A percentile compares a stretch with the other conserved stretches of the same genome.
phyloP scores from a whole-genome alignment of 1,140 invertebrate species.

The Bombus cullumanus region DNA sequence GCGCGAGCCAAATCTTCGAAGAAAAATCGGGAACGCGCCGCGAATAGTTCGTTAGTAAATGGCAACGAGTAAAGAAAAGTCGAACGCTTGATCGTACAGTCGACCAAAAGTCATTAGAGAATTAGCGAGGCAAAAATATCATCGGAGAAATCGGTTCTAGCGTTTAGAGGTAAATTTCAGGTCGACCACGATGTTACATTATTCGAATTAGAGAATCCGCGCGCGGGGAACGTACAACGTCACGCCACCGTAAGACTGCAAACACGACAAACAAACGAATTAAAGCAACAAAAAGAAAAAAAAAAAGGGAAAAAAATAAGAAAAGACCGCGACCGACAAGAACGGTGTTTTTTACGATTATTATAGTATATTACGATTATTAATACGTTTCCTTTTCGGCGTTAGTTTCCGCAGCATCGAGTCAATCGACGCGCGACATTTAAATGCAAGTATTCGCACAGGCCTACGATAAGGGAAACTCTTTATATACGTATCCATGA shows the following conservation, averaged over 20 bases:
- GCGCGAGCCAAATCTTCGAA: neutral
- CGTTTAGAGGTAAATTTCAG: slow-evolving; percentile 2
- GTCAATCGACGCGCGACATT: slow-evolving; percentile 30
- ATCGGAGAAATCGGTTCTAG: slow-evolving; percentile 8
- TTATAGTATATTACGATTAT: slow-evolving; percentile 11
- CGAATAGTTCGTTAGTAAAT: neutral
- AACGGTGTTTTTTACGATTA: slow-evolving; percentile 36
- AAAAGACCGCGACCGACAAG: neutral
- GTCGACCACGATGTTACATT: neutral
- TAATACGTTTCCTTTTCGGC: neutral
- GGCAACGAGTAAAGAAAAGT: neutral
- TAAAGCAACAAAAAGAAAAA: neutral
- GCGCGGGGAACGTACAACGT: slow-evolving; percentile 13
- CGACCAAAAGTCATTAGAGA: slow-evolving; percentile 28
- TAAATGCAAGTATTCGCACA: slow-evolving; percentile 54
- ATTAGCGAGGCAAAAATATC: slow-evolving; percentile 6
- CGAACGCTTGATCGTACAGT: slow-evolving; percentile 30
- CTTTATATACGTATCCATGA: slow-evolving; percentile 59
- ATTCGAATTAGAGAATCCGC: slow-evolving; percentile 7
- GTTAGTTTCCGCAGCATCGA: slow-evolving; percentile 35
- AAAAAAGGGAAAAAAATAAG: neutral
- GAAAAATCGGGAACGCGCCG: neutral
- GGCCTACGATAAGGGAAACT: slow-evolving; percentile 58
- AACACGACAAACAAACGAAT: neutral
- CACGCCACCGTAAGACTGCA: slow-evolving; percentile 21